Percentiles rank a stretch among this genome's conserved stretches.
These are phyloP conservation scores for Varanus komodoensis DNA, from an alignment of 2,113 vertebrate species.

Conservation along the genomic window DNA sequence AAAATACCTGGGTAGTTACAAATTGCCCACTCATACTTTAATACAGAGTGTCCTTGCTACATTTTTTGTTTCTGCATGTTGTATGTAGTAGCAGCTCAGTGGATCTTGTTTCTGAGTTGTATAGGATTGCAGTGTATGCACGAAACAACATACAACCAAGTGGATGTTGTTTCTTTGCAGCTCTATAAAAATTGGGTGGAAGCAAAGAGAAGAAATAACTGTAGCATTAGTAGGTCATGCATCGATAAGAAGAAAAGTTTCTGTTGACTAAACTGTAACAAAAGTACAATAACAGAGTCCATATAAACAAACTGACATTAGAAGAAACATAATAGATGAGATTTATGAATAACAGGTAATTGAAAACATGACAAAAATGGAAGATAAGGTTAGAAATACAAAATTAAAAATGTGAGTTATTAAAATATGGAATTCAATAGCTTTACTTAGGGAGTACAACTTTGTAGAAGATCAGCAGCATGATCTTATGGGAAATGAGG, in stretches of 20 bases:
- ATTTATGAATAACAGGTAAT: slow-evolving; percentile 12
- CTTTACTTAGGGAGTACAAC: slow-evolving; percentile 10
- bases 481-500: slow-evolving; percentile 8
- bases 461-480: slow-evolving; percentile 12
- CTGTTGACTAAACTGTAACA: not conserved
- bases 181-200: not conserved
- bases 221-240: not conserved
- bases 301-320: not conserved
- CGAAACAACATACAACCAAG: not conserved
- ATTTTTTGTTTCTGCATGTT: not conserved
- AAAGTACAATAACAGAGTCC: not conserved
- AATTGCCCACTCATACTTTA: not conserved
- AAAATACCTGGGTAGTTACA: not conserved
- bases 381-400: slow-evolving; percentile 27
- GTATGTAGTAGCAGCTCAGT: not conserved
- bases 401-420: slow-evolving; percentile 28
- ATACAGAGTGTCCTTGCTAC: not conserved
- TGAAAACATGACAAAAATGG: not conserved
- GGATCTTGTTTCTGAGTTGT: not conserved
- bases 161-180: slow-evolving; percentile 15
- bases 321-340: not conserved
- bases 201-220: not conserved
- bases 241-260: slow-evolving; percentile 1
- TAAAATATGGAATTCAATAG: slow-evolving; percentile 8
- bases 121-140: not conserved